A percentile compares a stretch with the other conserved stretches of the same genome.
Conservation (phyloP, 2,113 vertebrate genomes). For the Gnathonemus echidnorhynchus region DNA sequence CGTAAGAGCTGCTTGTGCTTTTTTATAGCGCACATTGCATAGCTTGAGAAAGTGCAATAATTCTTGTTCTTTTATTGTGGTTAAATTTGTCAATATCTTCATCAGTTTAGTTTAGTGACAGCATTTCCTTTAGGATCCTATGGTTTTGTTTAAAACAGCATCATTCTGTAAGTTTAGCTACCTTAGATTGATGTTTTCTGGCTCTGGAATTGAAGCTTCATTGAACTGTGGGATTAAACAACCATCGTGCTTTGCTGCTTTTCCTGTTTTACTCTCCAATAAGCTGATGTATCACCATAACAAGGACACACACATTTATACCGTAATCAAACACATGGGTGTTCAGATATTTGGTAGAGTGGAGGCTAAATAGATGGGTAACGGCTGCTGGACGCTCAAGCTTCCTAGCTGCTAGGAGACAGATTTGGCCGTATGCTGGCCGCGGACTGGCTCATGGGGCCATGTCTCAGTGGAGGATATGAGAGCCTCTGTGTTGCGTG, state of each 20-base stretch:
- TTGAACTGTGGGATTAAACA: neutral
- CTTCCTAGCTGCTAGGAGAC: neutral
- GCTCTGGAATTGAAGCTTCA: neutral
- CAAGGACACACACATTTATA: neutral
- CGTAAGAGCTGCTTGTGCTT: neutral
- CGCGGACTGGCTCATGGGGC: neutral
- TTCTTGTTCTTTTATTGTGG: neutral
- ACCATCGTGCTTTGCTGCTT: neutral
- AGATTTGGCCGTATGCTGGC: neutral
- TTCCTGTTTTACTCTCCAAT: neutral
- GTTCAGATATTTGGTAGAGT: neutral
- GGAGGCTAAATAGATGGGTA: neutral
- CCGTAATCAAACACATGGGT: neutral
- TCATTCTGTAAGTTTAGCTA: neutral
- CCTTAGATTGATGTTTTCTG: neutral
- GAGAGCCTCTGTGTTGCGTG: neutral
- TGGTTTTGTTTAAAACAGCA: neutral
- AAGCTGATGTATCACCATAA: no score
- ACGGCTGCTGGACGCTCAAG: neutral
- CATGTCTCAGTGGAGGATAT: neutral
- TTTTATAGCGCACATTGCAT: neutral
- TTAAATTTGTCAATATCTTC: neutral
- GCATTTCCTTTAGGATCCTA: neutral
- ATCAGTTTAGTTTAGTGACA: neutral
- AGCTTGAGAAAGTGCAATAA: neutral